phyloP scores from a whole-genome alignment of 2,888 invertebrate genomes.

The Neoitamus cyanurus region DNA sequence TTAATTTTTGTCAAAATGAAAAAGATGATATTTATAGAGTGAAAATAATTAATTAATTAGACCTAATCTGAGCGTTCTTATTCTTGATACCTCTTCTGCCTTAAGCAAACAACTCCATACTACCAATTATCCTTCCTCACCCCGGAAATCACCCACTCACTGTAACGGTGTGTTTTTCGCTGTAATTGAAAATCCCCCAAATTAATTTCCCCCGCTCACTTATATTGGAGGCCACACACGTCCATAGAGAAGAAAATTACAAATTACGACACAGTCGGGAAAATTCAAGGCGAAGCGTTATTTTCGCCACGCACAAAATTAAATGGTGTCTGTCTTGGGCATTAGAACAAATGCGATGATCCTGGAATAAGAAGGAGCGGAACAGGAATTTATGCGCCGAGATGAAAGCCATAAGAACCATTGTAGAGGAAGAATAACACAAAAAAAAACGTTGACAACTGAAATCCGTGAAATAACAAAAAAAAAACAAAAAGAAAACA shows the following conservation, averaged over 20 bases:
- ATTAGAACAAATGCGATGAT: neutral
- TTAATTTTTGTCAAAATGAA: neutral
- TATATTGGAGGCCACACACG: neutral
- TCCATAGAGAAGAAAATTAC: neutral
- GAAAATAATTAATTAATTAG: neutral
- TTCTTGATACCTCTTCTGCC: neutral
- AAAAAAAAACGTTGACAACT: neutral
- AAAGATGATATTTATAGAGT: neutral
- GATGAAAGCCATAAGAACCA: neutral
- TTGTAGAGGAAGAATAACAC: neutral
- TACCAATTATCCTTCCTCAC: neutral
- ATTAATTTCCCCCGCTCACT: neutral
- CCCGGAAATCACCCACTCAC: neutral
- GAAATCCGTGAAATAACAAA: neutral
- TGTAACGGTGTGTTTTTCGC: neutral
- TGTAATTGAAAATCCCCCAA: neutral
- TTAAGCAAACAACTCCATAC: neutral
- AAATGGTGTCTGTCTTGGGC: neutral
- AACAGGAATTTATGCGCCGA: neutral
- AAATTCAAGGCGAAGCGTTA: neutral
- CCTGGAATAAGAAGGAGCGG: neutral
- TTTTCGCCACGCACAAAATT: neutral
- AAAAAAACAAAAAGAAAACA: neutral
- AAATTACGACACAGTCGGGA: neutral
- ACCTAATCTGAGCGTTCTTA: neutral